Evolutionary conservation across 2,113 vertebrate species (phyloP).

Genomic region (Myrmecobius fasciatus): DNA sequence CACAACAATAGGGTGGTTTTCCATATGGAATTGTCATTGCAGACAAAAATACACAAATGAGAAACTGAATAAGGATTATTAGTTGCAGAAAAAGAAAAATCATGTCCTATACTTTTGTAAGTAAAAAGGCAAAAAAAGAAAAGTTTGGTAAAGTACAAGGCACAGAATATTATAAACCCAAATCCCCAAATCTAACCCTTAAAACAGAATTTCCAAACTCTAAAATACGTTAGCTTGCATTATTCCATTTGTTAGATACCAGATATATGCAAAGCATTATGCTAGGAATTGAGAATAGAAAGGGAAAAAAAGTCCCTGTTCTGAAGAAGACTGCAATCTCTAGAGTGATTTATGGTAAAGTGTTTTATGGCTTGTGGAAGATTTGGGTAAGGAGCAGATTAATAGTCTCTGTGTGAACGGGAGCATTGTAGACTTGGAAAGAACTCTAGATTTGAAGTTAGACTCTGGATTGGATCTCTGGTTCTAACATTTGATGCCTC

Average conservation of each 20-base stretch:
- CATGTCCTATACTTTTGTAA: conserved; percentile 45
- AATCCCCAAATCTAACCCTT: conserved; percentile 7
- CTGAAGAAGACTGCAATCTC: background rate
- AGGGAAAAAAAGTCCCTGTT: background rate
- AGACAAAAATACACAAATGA: conserved; percentile 21
- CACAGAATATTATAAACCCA: conserved; percentile 24
- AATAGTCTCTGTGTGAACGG: background rate
- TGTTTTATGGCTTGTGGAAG: background rate
- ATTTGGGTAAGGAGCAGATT: background rate
- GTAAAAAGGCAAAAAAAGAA: conserved; percentile 52
- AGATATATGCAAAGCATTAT: background rate
- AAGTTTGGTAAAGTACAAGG: conserved; percentile 24
- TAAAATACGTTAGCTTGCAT: background rate
- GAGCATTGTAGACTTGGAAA: background rate
- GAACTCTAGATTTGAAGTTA: background rate
- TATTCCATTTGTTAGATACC: background rate
- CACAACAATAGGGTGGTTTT: background rate
- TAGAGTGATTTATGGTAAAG: background rate
- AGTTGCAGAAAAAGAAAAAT: conserved; percentile 30
- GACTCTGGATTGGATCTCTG: background rate
- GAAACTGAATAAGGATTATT: conserved; percentile 57
- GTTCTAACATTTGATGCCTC: background rate
- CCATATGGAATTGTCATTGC: conserved; percentile 17
- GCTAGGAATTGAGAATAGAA: background rate
- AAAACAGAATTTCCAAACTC: background rate